Evolutionary conservation across 2,888 invertebrate species (phyloP), one percentile per base, ranked within the genome.

Genomic region (Amiota communis): DNA sequence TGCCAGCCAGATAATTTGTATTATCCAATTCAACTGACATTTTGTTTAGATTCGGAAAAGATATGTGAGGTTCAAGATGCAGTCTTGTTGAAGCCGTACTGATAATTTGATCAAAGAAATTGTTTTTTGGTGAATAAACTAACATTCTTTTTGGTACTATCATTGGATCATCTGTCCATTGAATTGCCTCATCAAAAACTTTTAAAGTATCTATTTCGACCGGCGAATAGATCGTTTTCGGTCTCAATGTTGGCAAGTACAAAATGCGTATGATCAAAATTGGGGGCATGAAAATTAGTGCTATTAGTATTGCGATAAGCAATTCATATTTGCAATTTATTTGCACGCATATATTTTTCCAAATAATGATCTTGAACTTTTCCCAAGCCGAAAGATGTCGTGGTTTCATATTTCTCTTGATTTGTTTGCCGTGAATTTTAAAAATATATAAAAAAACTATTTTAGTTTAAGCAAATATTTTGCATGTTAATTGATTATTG

Each of bases 1-100:
- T 68, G 4, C 67, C 67, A 13, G 67, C 67, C 13, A 68, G 23
- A 48, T 68, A 68, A 23, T 53, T 68, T 3, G n/a, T n/a, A n/a
- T n/a, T n/a, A n/a, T n/a, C n/a, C n/a, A n/a, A n/a, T n/a, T n/a
- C n/a, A n/a, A n/a, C n/a, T n/a, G n/a, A n/a, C n/a, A n/a, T n/a
- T n/a, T n/a, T n/a, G n/a, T n/a, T n/a, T n/a, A n/a, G 2, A 17
- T 47, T 65, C 46, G 8, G 8, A 48, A 15, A 65, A 11, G 15
- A n/a, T 12, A 1, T 2, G 10, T 10, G 15, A 48, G 48, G n/a
- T 13, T 48, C 20, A 0, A 65, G 17, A 15, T 13, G 2, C 10
- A 65, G 48, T 15, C 15, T 47, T 15, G 15, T 65, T 15, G 48
- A 20, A 11, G 49, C 48, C 15, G 17, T 17, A 12, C 11, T 10